Evolutionary conservation across 1,140 invertebrate species (phyloP).

Genomic region (Pseudomyrmex gracilis): DNA sequence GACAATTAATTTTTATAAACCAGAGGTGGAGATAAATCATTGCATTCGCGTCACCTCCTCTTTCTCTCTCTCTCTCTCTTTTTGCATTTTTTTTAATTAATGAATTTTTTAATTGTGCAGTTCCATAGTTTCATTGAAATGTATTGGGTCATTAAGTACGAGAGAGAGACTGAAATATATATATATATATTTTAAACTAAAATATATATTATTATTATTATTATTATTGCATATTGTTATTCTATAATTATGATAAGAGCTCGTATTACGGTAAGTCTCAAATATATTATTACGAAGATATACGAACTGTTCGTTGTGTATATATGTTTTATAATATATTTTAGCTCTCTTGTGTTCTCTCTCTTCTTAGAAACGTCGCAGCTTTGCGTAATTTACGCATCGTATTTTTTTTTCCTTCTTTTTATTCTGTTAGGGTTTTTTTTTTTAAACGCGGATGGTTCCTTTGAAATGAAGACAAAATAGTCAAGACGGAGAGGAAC

Average conservation of each 20-base stretch:
- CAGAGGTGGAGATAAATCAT: neutral
- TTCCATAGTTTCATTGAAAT: no score
- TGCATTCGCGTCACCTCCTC: neutral
- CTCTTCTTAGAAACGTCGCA: neutral
- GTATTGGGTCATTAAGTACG: no score
- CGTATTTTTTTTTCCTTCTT: neutral
- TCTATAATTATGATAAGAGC: no score
- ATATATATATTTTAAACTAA: no score
- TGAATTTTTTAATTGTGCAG: neutral
- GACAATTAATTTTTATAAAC: conserved; percentile 44
- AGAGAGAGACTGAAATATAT: no score
- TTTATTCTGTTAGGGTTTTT: no score
- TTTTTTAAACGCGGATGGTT: conserved; percentile 10
- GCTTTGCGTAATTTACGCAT: neutral
- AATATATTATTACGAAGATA: no score
- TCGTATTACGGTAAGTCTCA: no score
- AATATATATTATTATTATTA: no score
- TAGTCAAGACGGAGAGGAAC: neutral
- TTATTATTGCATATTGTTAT: no score
- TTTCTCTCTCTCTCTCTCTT: no score
- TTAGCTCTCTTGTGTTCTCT: neutral
- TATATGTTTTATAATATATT: neutral
- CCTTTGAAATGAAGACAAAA: neutral
- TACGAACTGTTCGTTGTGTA: no score
- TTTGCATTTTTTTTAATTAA: conserved; percentile 8